Conservation (phyloP, 2,888 invertebrate species). For the Cephus nigrinus region DNA sequence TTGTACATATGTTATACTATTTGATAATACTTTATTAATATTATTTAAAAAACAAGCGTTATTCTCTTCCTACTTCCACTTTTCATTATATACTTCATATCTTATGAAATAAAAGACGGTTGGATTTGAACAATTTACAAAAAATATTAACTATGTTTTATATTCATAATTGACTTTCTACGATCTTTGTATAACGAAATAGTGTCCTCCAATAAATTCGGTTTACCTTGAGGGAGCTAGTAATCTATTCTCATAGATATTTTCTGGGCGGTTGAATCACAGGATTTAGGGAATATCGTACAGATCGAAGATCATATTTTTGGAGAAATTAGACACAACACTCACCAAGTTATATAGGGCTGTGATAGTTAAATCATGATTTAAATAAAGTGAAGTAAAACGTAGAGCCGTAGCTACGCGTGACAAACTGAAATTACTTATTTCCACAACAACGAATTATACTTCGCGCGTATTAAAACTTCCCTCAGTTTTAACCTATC, state of each 20-base stretch:
- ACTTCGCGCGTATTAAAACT: neutral
- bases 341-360: neutral
- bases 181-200: neutral
- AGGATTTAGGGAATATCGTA: neutral
- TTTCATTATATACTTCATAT: neutral
- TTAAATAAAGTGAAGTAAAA: neutral
- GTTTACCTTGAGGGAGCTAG: neutral
- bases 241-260: neutral
- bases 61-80: neutral
- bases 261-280: neutral
- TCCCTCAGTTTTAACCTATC: neutral
- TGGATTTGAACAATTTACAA: neutral
- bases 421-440: neutral
- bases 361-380: neutral
- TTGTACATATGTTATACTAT: neutral
- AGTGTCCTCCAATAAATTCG: neutral
- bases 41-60: neutral
- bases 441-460: neutral
- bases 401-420: neutral
- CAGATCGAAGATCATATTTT: neutral
- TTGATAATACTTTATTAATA: neutral
- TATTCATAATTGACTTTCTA: neutral
- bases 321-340: neutral
- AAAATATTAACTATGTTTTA: neutral
- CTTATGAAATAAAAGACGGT: neutral